Base-by-base conservation (phyloP, 2,888 invertebrate genomes). In the Brachypalpus laphriformis region DNA sequence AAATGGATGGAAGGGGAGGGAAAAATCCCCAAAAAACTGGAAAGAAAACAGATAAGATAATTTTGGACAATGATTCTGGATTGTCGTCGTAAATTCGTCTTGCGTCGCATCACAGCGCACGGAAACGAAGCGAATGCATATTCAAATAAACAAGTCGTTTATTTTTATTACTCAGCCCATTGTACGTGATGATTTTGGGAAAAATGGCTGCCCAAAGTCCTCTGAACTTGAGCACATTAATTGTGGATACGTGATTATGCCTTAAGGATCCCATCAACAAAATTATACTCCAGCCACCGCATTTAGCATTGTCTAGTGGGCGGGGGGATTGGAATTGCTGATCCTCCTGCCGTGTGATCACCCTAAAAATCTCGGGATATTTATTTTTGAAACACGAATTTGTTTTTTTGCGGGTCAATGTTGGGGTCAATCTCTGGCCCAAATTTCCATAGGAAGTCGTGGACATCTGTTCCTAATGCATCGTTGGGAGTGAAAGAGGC, bases 61-160 rank as follows among this genome's bases (percentile, higher is more conserved):
- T 63, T 71, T 66, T 42, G 40, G 25, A 42, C 25, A 18, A 40
- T 28, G 49, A 57, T 59, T 65, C 51, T 66, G 63, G 42, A 37
- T 40, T 14, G 5, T 37, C 20, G 22, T 65, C 22, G 31, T 85
- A 85, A 85, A 85, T 80, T 85, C 76, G 49, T 61, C 40, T 42
- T 34, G 20, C 34, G 54, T 61, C 59, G 20, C 40, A 56, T 34
- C 49, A 18, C 49, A 28, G 74, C 61, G 28, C 59, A 18, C 57
- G 31, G 74, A 68, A 37, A 65, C 16, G 7, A 40, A 28, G 9
- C 37, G 51, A 40, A 4, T n/a, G 54, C 68, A 31, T 70, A 70
- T 80, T 80, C 65, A 85, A 85, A 85, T 85, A 85, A 85, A 85
- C 83, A 85, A 80, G 83, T 85, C 83, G 65, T 85, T 85, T 85